Evolutionary conservation across 2,797 vertebrate species (phyloP), one percentile per base, ranked within the genome.

Genomic region (Lepus townsendii): DNA sequence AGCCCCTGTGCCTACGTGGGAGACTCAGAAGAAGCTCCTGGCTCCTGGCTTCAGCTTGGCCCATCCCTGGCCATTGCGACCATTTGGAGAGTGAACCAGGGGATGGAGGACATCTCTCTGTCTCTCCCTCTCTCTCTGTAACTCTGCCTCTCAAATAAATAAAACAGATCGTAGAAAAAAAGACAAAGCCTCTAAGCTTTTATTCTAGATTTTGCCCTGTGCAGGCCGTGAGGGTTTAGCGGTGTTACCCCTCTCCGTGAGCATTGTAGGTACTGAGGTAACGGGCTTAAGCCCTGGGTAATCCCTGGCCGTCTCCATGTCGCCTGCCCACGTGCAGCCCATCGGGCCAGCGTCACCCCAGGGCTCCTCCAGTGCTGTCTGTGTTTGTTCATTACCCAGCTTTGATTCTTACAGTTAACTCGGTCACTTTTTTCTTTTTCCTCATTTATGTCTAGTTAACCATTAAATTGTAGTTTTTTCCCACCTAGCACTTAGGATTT

Each of bases 331-430:
- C 0, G 0, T 14, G 76, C 76, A 47, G 50, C 20, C 63, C 72
- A 52, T 19, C 27, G 2, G 0, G 24, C 88, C 11, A 1, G 32
- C 1, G 2, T 27, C 16, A 7, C 69, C 19, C 1, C 26, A 5
- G 35, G 12, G 17, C 6, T 19, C 82, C 52, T 19, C 17, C 73
- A 50, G 80, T 17, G 73, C 69, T 50, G 7, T 47, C 22, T 0
- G 1, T 52, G 20, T 13, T 47, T 16, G 6, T 22, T 30, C 7
- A 26, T 27, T 19, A 54, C 27, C 38, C 38, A n/a, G 57, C 20
- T 22, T 47, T 86, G 26, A 66, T 54, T 60, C 60, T 75, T 57
- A 24, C 0, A 7, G 1, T 65, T 52, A 26, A 35, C 42, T 52
- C 4, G 27, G 35, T 35, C 38, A 24, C 26, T 60, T 87, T 68